phyloP scores from a whole-genome alignment of 1,140 invertebrate species.

The Leptinotarsa defecta region DNA sequence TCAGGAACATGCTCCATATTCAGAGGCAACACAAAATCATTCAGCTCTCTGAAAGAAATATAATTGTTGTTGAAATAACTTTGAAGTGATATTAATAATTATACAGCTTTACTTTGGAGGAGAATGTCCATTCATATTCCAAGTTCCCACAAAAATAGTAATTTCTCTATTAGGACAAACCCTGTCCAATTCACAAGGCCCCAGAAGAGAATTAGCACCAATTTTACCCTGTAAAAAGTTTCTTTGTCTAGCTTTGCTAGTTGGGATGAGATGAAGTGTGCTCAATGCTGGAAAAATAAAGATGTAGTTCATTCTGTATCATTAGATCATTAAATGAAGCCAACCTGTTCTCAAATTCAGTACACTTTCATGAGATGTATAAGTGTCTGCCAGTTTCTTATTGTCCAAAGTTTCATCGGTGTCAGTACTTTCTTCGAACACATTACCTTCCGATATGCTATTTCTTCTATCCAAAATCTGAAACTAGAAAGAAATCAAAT shows the following conservation, averaged over 20 bases:
- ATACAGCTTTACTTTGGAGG: conserved; percentile 64
- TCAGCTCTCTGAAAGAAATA: conserved; percentile 66
- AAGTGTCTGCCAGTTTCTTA: conserved; percentile 47
- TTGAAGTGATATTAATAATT: neutral
- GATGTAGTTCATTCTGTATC: neutral
- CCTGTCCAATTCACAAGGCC: conserved; percentile 80
- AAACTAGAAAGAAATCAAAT: neutral
- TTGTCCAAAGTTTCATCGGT: conserved; percentile 30
- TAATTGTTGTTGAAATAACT: neutral
- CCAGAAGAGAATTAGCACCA: conserved; percentile 78
- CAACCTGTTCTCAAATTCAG: conserved; percentile 45
- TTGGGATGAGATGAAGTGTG: conserved; percentile 78
- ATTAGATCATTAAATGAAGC: neutral
- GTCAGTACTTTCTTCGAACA: conserved; percentile 29
- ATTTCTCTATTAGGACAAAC: conserved; percentile 84
- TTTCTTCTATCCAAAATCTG: conserved; percentile 43
- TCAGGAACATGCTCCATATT: conserved; percentile 86
- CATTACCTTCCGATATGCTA: conserved; percentile 50
- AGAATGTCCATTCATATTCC: conserved; percentile 93
- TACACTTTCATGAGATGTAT: conserved; percentile 52
- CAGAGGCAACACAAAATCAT: conserved; percentile 86
- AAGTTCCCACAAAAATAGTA: conserved; percentile 88
- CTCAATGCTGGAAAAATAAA: conserved; percentile 66
- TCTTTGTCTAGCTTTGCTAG: conserved; percentile 76
- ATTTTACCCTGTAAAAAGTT: conserved; percentile 80